Conservation (phyloP, 1,140 invertebrate genomes). For the Platyura marginata region DNA sequence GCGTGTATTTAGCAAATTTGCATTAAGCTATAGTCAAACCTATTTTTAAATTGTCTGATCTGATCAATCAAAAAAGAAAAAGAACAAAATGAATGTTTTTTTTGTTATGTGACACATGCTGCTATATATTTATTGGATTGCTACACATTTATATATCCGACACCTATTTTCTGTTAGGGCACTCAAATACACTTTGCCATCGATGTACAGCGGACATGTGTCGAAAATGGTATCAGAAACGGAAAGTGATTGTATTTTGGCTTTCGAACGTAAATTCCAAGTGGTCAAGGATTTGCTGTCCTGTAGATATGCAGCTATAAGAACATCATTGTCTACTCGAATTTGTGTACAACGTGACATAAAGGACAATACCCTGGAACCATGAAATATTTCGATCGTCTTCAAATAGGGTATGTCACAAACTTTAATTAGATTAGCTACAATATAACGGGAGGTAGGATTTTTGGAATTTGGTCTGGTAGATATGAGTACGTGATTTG, state of each 20-base stretch:
- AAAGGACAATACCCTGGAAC: conserved; percentile 38
- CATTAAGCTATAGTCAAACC: too few species aligned
- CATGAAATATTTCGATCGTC: conserved; percentile 36
- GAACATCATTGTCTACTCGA: conserved; percentile 28
- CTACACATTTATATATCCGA: conserved; percentile 30
- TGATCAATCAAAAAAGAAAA: too few species aligned
- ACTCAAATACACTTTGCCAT: conserved; percentile 32
- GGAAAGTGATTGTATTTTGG: conserved; percentile 33
- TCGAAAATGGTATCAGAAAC: conserved; percentile 43
- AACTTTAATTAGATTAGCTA: conserved; percentile 31
- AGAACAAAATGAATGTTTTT: too few species aligned
- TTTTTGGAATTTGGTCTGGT: conserved; percentile 32
- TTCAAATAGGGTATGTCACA: conserved; percentile 24
- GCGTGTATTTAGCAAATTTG: too few species aligned
- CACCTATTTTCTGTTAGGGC: conserved; percentile 43
- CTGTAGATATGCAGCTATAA: conserved; percentile 43
- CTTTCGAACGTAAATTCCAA: conserved; percentile 42
- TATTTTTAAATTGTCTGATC: too few species aligned
- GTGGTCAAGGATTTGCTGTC: conserved; percentile 36
- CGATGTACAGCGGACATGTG: conserved; percentile 32
- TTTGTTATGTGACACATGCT: too few species aligned
- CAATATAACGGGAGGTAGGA: conserved; percentile 37
- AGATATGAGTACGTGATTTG: conserved; percentile 41
- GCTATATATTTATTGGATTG: too few species aligned
- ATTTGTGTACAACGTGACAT: conserved; percentile 41